These are phyloP conservation scores for Orthosia gothica DNA, from an alignment of 2,888 invertebrate species.

Conservation along the genomic window DNA sequence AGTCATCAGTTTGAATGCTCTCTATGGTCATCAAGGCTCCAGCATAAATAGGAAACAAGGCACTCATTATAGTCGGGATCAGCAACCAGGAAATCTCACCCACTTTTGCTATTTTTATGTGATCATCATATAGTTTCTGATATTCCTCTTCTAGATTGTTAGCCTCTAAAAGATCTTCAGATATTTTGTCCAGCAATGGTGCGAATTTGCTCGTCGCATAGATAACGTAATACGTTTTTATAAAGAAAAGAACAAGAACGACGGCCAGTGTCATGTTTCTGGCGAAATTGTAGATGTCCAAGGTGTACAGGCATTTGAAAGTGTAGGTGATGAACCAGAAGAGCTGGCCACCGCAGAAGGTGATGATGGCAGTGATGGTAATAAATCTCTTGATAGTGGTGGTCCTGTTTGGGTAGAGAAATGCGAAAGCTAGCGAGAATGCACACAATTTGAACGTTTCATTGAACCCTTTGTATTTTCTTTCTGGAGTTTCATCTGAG, in stretches of 20 bases:
- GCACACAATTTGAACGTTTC: constrained; percentile 80
- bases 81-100: constrained; percentile 79
- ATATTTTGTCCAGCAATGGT: constrained; percentile 76
- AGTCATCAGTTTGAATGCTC: constrained; percentile 75
- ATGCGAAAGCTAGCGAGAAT: constrained; percentile 77
- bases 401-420: constrained; percentile 80
- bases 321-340: constrained; percentile 80
- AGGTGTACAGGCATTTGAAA: constrained; percentile 71
- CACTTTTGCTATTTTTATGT: constrained; percentile 75
- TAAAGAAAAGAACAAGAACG: constrained; percentile 76
- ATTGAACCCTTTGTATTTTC: constrained; percentile 78
- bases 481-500: constrained; percentile 41
- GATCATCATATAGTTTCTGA: constrained; percentile 76
- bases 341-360: constrained; percentile 72
- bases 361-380: constrained; percentile 65
- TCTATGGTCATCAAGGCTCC: constrained; percentile 76
- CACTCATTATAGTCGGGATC: constrained; percentile 75
- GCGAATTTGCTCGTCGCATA: constrained; percentile 75
- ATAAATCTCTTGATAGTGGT: constrained; percentile 69
- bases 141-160: constrained; percentile 78
- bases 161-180: constrained; percentile 76
- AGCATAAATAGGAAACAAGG: constrained; percentile 81
- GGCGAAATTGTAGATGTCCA: constrained; percentile 79
- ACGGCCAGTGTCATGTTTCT: constrained; percentile 79
- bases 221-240: constrained; percentile 80